Percentiles rank a stretch among this genome's conserved stretches.
Evolutionary conservation across 2,797 vertebrate species (phyloP).

Genomic region (Sebastes taczanowskii): DNA sequence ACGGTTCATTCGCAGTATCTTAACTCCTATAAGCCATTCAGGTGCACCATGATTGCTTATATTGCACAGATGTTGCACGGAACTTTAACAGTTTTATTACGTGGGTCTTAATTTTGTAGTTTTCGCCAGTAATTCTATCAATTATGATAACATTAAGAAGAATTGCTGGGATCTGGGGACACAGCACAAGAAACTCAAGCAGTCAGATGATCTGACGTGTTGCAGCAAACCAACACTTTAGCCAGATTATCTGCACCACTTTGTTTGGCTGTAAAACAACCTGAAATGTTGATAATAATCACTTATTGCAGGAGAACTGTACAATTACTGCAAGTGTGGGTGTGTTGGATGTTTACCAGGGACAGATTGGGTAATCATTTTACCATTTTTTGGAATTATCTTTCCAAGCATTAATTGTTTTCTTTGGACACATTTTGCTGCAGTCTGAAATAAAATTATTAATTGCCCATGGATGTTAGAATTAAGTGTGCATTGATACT

Average conservation of each 20-base stretch:
- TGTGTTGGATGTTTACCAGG: not conserved
- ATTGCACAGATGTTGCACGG: not conserved
- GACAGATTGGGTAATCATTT: no score
- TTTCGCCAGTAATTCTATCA: not conserved
- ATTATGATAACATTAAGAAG: not conserved
- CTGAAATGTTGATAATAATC: not conserved
- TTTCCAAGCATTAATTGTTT: no score
- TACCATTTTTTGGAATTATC: no score
- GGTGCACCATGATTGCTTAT: not conserved
- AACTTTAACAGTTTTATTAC: not conserved
- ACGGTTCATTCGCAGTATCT: not conserved
- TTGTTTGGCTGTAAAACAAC: not conserved
- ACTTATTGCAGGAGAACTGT: not conserved
- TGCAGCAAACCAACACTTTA: not conserved
- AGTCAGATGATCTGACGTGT: not conserved
- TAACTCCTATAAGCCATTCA: not conserved
- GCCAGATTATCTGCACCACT: not conserved
- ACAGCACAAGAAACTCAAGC: not conserved
- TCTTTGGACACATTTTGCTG: no score
- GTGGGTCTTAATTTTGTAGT: not conserved
- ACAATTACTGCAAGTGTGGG: not conserved
- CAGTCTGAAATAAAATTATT: no score
- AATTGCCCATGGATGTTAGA: no score
- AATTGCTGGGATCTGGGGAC: not conserved
- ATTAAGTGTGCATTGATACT: no score